Base-by-base conservation (phyloP, 1,140 invertebrate species). In the Philotrypesis tridentata region DNA sequence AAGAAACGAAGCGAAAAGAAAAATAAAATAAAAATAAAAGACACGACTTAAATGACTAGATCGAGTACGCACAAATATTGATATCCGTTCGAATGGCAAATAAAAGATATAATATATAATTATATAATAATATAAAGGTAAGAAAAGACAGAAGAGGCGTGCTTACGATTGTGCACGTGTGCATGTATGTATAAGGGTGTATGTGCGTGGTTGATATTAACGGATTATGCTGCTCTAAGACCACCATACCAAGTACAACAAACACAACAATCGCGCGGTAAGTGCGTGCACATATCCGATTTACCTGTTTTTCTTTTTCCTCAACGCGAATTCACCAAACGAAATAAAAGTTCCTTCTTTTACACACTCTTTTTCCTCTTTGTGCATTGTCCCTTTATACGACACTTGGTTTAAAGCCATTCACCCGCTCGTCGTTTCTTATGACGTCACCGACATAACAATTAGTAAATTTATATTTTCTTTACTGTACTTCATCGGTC, bases 181-280 rank as follows among this genome's bases (percentile, higher is more conserved):
- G 77, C 70, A 33, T 37, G 71, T 3, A 9, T 61, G 55, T 25
- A 37, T 73, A 75, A 27, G 31, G 73, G 40, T 60, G 68, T 78
- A 61, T 60, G 68, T 68, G 81, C 67, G 80, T 80, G 83, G 80
- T 84, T 86, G 82, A 83, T 87, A 91, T 91, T 89, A 92, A 92
- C 90, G 89, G 89, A 84, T 91, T 89, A 91, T 90, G 89, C 89
- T 88, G 87, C 87, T 88, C 67, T 78, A 86, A 87, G 89, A 88
- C 89, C 89, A 89, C 88, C 84, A 88, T 89, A 90, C 87, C 87
- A 86, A 85, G 88, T 86, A 87, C 88, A 89, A 90, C 87, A 89
- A 89, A 82, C 75, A 82, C 88, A 91, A 91, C 89, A 90, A 89
- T 87, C 87, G 87, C 85, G 85, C 76, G 60, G 43, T 67, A 67